Evolutionary conservation across 1,140 invertebrate genomes (phyloP), one percentile per base, ranked within the genome.

Genomic region (Choristoneura fumiferana): DNA sequence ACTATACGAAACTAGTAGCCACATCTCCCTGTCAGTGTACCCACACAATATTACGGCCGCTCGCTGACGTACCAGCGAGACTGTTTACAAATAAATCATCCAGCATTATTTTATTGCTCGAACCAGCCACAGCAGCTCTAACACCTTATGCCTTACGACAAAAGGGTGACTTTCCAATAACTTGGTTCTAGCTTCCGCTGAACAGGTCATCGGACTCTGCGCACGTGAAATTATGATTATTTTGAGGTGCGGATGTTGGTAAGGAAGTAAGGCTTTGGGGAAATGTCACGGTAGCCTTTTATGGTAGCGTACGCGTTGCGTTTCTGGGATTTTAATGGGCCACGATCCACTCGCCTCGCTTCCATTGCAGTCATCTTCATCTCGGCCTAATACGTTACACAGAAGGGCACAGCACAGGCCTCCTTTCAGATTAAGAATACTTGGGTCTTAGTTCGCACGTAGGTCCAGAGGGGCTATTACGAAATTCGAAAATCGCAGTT

Each of bases 11-110:
- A n/a, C n/a, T n/a, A 39, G 9, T 55, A 18, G 22, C 33, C 37
- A 59, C 22, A 34, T 36, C 38, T 15, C 35, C 63, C 43, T 64
- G 15, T 53, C 13, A 0, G 35, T 58, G 65, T 73, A 60, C 67
- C 45, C 39, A 52, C 62, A 60, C 67, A 65, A 77, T 78, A 82
- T 82, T 72, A 73, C 69, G 39, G 54, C 40, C 53, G 61, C 39
- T 62, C 71, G 76, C 67, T 76, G 74, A 76, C 74, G 76, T 58
- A 60, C 49, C 62, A 62, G 40, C 62, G 59, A 62, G 67, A 64
- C 53, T 84, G 79, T 84, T 84, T 84, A 84, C 81, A 84, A 84
- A 84, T 84, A 81, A 82, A 82, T 84, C 79, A 79, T 81, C 76
- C 73, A 68, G 76, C 62, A 78, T 77, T 81, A 81, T 79, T 79